Percentiles rank a stretch among this genome's conserved stretches.
Evolutionary conservation across 2,113 vertebrate genomes (phyloP).

Genomic region (Tapirus terrestris): DNA sequence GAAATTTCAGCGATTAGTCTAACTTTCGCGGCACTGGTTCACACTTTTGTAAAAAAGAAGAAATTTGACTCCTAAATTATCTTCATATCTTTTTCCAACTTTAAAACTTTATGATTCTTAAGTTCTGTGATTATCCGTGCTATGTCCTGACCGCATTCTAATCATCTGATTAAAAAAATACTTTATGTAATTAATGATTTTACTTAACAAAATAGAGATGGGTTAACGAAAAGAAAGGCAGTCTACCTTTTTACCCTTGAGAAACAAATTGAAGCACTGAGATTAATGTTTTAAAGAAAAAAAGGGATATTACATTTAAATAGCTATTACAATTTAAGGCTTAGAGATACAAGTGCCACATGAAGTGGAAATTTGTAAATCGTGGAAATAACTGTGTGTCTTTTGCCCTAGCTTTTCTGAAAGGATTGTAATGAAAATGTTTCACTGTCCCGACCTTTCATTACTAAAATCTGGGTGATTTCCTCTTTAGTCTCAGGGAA

Average conservation of each 20-base stretch:
- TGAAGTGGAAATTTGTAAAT: slow-evolving; percentile 14
- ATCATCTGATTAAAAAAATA: not conserved
- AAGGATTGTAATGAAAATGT: slow-evolving; percentile 8
- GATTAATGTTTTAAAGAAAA: not conserved
- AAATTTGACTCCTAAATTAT: not conserved
- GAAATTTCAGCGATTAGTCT: not conserved
- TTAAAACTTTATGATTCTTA: not conserved
- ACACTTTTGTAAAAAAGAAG: slow-evolving; percentile 16
- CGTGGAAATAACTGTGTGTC: not conserved
- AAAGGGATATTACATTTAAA: not conserved
- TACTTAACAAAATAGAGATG: not conserved
- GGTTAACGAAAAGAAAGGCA: not conserved
- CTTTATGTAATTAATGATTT: not conserved
- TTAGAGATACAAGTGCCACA: not conserved
- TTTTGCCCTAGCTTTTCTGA: not conserved
- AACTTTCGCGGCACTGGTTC: not conserved
- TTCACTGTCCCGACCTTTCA: slow-evolving; percentile 67
- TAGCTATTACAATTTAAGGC: not conserved
- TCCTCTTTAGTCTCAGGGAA: slow-evolving; percentile 59
- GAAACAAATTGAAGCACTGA: not conserved
- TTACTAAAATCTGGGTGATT: slow-evolving; percentile 48
- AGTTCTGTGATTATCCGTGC: not conserved
- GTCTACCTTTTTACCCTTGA: not conserved
- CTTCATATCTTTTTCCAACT: not conserved
- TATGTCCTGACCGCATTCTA: not conserved